Evolutionary conservation across 2,888 invertebrate genomes (phyloP).

Genomic region (Anticlea derivata): DNA sequence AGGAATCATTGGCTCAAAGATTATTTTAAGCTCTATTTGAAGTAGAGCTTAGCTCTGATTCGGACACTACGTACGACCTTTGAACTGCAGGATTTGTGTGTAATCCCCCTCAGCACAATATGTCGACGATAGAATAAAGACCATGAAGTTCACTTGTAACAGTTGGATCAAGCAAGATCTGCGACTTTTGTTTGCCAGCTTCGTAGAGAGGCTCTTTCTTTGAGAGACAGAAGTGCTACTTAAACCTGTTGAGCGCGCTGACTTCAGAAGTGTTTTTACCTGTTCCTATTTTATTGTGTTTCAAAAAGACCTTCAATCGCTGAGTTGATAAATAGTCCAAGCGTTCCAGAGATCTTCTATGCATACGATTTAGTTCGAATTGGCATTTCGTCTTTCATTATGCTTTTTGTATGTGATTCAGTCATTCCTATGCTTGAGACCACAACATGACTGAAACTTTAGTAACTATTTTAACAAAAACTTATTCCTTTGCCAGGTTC

Average conservation of each 20-base stretch:
- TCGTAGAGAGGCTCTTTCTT: conserved; percentile 4
- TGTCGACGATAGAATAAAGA: background rate
- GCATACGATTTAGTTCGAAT: too few species aligned
- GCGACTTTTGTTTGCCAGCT: conserved; percentile 8
- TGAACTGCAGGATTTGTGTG: background rate
- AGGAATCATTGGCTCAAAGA: too few species aligned
- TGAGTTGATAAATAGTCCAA: background rate
- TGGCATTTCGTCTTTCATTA: too few species aligned
- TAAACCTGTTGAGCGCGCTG: background rate
- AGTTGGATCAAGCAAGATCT: background rate
- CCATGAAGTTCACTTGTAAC: background rate
- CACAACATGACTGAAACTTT: too few species aligned
- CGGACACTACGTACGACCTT: too few species aligned
- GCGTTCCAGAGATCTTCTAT: too few species aligned
- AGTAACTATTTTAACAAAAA: background rate
- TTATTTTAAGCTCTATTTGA: too few species aligned
- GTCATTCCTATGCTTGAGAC: too few species aligned
- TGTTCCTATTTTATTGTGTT: too few species aligned
- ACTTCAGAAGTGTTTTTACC: background rate
- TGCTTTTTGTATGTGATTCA: too few species aligned
- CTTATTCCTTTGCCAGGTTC: conserved; percentile 71
- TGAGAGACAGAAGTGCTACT: background rate
- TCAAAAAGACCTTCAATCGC: background rate
- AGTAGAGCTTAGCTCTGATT: too few species aligned
- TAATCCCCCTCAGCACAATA: too few species aligned